Percentiles rank a stretch among this genome's conserved stretches.
phyloP scores from a whole-genome alignment of 1,140 invertebrate species.

The Eubasilissa regina region DNA sequence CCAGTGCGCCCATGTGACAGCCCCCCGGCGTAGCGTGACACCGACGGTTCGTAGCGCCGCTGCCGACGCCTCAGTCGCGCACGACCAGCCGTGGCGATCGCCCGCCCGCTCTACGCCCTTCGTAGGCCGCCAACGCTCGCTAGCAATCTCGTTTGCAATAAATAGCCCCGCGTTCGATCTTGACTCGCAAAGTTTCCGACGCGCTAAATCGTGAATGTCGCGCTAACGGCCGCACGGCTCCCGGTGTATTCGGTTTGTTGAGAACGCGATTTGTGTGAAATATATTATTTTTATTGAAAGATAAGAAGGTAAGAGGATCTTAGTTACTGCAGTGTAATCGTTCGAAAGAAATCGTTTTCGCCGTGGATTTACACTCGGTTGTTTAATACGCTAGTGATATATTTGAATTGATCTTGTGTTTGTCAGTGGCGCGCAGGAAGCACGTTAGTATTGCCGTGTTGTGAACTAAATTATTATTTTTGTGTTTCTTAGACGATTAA shows the following conservation, averaged over 20 bases:
- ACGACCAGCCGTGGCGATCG: constrained; percentile 40
- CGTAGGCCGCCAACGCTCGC: constrained; percentile 2
- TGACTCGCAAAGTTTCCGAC: constrained; percentile 19
- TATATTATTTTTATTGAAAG: constrained; percentile 38
- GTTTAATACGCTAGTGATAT: constrained; percentile 38
- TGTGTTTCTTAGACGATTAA: too few relatives aligned
- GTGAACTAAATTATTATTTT: not conserved
- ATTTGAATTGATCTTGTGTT: constrained; percentile 13
- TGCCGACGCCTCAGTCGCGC: constrained; percentile 50
- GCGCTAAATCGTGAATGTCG: constrained; percentile 35
- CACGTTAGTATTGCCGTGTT: not conserved
- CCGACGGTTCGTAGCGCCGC: constrained; percentile 35
- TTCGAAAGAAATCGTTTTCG: constrained; percentile 49
- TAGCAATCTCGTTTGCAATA: constrained; percentile 16
- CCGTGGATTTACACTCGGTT: not conserved
- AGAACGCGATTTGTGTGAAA: constrained; percentile 42
- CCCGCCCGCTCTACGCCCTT: constrained; percentile 36
- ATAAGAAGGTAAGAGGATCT: constrained; percentile 26
- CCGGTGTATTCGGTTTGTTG: constrained; percentile 24
- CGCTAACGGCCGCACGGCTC: constrained; percentile 6
- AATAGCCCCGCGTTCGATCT: constrained; percentile 31
- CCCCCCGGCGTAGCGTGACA: constrained; percentile 43
- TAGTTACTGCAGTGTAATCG: constrained; percentile 51
- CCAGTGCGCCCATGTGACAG: constrained; percentile 11
- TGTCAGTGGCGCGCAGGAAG: constrained; percentile 10